These are phyloP conservation scores for Forbesichthys papilliferus DNA, from an alignment of 2,113 vertebrate species.

Conservation along the genomic window DNA sequence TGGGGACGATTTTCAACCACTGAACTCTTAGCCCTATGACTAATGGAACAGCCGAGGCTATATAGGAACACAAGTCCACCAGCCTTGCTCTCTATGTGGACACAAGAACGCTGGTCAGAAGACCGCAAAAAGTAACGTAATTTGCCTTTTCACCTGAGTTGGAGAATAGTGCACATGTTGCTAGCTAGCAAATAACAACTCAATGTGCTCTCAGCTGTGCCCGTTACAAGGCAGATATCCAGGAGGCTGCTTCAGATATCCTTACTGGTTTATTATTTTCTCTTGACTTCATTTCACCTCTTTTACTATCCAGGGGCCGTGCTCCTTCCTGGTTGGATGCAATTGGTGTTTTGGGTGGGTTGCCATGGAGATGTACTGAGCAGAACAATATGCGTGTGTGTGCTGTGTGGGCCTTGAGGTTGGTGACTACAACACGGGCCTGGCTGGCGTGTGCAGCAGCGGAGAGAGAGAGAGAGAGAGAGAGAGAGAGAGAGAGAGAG, in stretches of 20 bases:
- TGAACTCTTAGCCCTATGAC: slow-evolving; percentile 15
- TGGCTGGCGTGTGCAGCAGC: slow-evolving; percentile 21
- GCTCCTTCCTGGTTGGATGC: slow-evolving; percentile 7
- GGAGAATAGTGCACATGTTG: not conserved
- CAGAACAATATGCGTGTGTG: slow-evolving; percentile 30
- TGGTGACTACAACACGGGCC: slow-evolving; percentile 21
- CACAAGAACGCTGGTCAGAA: not conserved
- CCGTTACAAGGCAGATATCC: not conserved
- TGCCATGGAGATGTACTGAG: slow-evolving; percentile 20
- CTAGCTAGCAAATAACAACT: not conserved
- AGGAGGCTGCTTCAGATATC: not conserved
- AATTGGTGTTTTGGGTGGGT: slow-evolving; percentile 31
- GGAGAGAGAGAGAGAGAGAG: slow-evolving; percentile 18
- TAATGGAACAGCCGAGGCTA: not conserved
- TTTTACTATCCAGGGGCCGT: not conserved
- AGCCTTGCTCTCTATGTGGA: not conserved
- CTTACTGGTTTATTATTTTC: not conserved
- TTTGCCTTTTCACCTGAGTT: slow-evolving; percentile 12
- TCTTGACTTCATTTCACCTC: not conserved
- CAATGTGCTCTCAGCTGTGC: slow-evolving; percentile 1
- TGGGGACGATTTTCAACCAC: slow-evolving; percentile 26
- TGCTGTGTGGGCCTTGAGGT: not conserved
- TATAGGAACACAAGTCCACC: not conserved
- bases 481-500: slow-evolving; percentile 5
- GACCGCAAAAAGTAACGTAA: not conserved